Evolutionary conservation across 2,113 vertebrate species (phyloP).

Genomic region (Peromyscus polionotus): DNA sequence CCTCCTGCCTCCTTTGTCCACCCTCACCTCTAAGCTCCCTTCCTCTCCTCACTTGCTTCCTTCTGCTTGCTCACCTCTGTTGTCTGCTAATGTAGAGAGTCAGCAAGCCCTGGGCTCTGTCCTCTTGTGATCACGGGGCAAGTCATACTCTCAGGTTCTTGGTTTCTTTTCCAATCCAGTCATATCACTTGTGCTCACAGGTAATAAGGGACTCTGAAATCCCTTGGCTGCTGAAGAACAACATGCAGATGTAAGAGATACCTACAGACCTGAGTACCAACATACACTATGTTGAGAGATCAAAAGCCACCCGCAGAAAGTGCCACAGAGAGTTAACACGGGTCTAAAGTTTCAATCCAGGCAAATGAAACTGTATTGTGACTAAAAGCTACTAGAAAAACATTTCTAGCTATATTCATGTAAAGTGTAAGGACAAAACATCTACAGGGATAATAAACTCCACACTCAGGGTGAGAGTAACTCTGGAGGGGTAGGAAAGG

Average conservation of each 20-base stretch:
- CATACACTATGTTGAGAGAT: not conserved
- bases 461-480: slow-evolving; percentile 33
- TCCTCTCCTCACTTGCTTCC: not conserved
- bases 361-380: not conserved
- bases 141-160: not conserved
- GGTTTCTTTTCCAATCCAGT: slow-evolving; percentile 27
- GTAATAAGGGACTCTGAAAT: not conserved
- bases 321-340: not conserved
- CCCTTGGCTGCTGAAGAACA: not conserved
- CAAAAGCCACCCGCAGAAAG: not conserved
- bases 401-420: not conserved
- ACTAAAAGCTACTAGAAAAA: slow-evolving; percentile 51
- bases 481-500: too few relatives aligned
- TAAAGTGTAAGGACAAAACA: slow-evolving; percentile 54
- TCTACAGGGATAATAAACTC: not conserved
- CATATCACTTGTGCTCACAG: not conserved
- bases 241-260: not conserved
- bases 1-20: not conserved
- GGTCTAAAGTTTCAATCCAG: not conserved
- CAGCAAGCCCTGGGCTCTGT: not conserved
- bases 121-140: not conserved
- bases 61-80: not conserved
- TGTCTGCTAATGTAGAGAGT: not conserved
- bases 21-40: not conserved
- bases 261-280: not conserved